Evolutionary conservation across 2,797 vertebrate species (phyloP).

Genomic region (Amniataba percoides): DNA sequence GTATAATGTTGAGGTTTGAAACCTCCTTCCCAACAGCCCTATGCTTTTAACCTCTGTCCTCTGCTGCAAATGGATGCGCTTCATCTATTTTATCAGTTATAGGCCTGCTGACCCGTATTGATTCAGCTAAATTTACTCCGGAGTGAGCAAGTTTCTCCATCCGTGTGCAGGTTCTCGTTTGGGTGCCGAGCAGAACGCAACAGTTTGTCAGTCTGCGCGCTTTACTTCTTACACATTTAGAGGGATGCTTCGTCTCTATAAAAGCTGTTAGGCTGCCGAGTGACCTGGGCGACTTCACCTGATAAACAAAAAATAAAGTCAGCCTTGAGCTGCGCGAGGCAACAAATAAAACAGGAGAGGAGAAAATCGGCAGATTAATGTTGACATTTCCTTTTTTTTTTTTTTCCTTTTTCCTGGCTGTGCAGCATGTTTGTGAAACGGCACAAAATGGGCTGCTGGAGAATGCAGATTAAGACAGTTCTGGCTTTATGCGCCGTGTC

Average conservation of each 20-base stretch:
- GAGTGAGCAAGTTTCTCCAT: conserved; percentile 1
- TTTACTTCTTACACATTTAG: conserved; percentile 25
- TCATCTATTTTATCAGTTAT: conserved; percentile 23
- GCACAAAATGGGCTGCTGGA: conserved; percentile 43
- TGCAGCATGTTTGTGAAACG: conserved; percentile 42
- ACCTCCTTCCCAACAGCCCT: conserved; percentile 19
- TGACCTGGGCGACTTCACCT: conserved; percentile 22
- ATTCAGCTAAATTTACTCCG: conserved; percentile 47
- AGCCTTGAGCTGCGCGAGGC: conserved; percentile 37
- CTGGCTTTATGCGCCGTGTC: conserved; percentile 10
- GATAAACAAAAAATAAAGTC: conserved; percentile 44
- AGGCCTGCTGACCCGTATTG: conserved; percentile 41
- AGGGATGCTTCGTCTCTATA: conserved; percentile 20
- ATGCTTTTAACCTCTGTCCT: conserved; percentile 57
- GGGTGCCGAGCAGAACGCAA: conserved; percentile 6
- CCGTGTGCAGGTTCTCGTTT: conserved; percentile 2
- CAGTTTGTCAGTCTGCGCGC: background rate
- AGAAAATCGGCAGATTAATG: conserved; percentile 45
- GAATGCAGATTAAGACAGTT: conserved; percentile 56
- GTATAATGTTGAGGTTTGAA: conserved; percentile 11
- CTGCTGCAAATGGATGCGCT: conserved; percentile 49
- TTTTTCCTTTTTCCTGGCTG: conserved; percentile 22
- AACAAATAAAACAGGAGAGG: conserved; percentile 28
- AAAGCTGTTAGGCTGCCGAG: conserved; percentile 23
- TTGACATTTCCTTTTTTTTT: conserved; percentile 47